phyloP scores from a whole-genome alignment of 1,140 invertebrate genomes.

The Neuroterus valhalla region DNA sequence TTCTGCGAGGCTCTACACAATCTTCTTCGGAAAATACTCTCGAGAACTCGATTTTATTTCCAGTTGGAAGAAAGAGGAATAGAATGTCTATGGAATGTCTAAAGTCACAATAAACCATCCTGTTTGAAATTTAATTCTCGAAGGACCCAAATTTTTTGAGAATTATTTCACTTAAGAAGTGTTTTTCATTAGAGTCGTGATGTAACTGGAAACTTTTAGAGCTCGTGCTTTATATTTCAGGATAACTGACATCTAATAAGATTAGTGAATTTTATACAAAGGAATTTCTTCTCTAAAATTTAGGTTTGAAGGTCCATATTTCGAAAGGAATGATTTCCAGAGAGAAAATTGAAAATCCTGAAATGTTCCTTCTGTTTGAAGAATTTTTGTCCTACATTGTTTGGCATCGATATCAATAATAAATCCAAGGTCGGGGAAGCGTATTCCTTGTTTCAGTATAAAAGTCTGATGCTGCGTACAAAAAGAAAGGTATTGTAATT shows the following conservation, averaged over 20 bases:
- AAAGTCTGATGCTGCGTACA: constrained; percentile 58
- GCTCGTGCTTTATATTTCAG: too few relatives aligned
- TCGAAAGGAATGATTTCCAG: too few relatives aligned
- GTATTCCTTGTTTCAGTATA: constrained; percentile 48
- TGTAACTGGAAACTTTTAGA: too few relatives aligned
- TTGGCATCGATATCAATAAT: background rate
- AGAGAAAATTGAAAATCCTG: background rate
- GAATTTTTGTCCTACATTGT: background rate
- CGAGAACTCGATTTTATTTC: background rate
- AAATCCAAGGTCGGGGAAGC: constrained; percentile 8
- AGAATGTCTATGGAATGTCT: too few relatives aligned
- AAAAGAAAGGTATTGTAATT: constrained; percentile 46
- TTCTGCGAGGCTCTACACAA: constrained; percentile 28
- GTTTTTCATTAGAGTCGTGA: too few relatives aligned
- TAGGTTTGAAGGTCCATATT: background rate
- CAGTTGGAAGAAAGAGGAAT: too few relatives aligned
- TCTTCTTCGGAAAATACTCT: background rate
- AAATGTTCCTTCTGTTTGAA: background rate
- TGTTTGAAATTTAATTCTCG: too few relatives aligned
- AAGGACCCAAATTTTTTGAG: too few relatives aligned
- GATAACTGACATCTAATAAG: too few relatives aligned
- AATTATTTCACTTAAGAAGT: too few relatives aligned
- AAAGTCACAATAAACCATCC: too few relatives aligned
- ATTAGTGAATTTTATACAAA: background rate
- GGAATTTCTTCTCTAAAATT: background rate